Percentiles rank a stretch among this genome's conserved stretches.
Conservation (phyloP, 2,797 vertebrate genomes). For the Acrocephalus scirpaceus region DNA sequence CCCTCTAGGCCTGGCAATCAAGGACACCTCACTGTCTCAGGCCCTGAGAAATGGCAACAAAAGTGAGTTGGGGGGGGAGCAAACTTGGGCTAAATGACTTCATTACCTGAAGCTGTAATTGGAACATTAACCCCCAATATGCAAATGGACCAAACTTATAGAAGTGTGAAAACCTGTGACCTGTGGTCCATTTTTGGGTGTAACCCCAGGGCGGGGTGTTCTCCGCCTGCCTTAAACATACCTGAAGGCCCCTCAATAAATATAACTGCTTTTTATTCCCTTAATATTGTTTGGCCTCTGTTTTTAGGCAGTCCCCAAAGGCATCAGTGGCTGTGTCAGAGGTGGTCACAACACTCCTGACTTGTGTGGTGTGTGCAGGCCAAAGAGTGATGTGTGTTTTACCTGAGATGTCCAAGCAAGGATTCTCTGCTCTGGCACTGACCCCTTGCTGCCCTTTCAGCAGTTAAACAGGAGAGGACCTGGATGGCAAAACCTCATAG, state of each 20-base stretch:
- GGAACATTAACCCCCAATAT: background rate
- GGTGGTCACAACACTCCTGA: accelerated
- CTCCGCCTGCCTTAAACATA: too few species aligned
- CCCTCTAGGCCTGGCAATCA: background rate
- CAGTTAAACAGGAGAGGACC: background rate
- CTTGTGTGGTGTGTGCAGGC: too few species aligned
- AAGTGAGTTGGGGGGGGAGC: background rate
- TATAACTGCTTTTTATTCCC: accelerated
- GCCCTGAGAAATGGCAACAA: background rate
- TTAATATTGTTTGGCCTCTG: background rate
- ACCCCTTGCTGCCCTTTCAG: background rate
- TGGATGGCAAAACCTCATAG: background rate
- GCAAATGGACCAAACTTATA: background rate
- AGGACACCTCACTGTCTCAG: background rate
- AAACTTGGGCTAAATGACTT: background rate
- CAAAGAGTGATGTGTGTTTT: too few species aligned
- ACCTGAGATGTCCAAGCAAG: background rate
- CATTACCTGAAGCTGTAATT: background rate
- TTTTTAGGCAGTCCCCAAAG: background rate
- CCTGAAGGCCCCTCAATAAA: background rate
- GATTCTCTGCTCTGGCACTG: background rate
- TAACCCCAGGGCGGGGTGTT: too few species aligned
- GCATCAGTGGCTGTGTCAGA: background rate
- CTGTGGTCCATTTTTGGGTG: accelerated
- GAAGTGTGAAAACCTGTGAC: background rate